A percentile compares a stretch with the other conserved stretches of the same genome.
Evolutionary conservation across 2,888 invertebrate species (phyloP).

Genomic region (Anoncus sp.): DNA sequence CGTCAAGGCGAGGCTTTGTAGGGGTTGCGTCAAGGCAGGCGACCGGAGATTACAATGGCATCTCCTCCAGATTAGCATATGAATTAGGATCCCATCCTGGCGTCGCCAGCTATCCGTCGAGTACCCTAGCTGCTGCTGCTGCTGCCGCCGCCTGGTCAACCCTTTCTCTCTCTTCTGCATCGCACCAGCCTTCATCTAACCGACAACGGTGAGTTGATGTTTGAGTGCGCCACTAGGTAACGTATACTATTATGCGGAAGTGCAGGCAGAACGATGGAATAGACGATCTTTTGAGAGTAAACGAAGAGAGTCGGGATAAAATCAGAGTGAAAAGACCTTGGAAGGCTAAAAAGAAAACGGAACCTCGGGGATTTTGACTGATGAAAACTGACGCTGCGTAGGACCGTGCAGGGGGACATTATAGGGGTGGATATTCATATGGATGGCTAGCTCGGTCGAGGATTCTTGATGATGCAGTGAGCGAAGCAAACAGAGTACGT

Average conservation of each 20-base stretch:
- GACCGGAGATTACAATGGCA: slow-evolving; percentile 83
- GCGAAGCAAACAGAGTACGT: slow-evolving; percentile 25
- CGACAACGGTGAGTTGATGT: slow-evolving; percentile 45
- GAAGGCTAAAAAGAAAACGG: slow-evolving; percentile 25
- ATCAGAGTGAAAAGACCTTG: slow-evolving; percentile 29
- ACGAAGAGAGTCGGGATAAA: slow-evolving; percentile 48
- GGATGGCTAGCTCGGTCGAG: slow-evolving; percentile 29
- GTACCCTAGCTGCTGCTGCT: slow-evolving; percentile 52
- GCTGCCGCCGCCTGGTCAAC: slow-evolving; percentile 29
- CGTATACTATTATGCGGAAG: slow-evolving; percentile 57
- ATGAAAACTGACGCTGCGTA: slow-evolving; percentile 28
- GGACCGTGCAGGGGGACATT: too few relatives aligned
- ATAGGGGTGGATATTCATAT: slow-evolving; percentile 37
- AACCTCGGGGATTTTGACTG: slow-evolving; percentile 29
- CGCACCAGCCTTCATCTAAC: slow-evolving; percentile 50
- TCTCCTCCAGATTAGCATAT: slow-evolving; percentile 83
- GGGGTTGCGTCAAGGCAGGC: slow-evolving; percentile 76
- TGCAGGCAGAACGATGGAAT: slow-evolving; percentile 48
- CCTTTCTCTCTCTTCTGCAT: slow-evolving; percentile 37
- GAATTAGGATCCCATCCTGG: slow-evolving; percentile 79
- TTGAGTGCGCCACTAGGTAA: slow-evolving; percentile 53
- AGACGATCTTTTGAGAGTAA: slow-evolving; percentile 58
- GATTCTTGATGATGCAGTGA: slow-evolving; percentile 20
- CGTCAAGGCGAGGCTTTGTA: slow-evolving; percentile 81
- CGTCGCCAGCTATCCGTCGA: slow-evolving; percentile 57